These are phyloP conservation scores for Hyalella azteca DNA, from an alignment of 2,888 invertebrate genomes.

Conservation along the genomic window DNA sequence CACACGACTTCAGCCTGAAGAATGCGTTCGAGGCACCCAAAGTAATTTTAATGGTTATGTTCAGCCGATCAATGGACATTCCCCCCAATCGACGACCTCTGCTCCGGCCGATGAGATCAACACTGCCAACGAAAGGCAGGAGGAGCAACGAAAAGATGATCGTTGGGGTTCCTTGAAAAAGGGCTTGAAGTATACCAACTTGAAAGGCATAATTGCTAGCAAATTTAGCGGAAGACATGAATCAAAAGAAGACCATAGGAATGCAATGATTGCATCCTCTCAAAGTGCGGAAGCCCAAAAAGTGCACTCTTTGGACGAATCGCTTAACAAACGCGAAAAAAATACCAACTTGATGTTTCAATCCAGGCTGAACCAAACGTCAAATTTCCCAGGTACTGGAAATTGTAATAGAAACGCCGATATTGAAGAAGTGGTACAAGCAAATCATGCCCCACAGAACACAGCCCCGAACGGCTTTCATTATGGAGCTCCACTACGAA, in stretches of 20 bases:
- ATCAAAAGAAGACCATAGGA: neutral
- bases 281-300: slow-evolving; percentile 32
- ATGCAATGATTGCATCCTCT: neutral
- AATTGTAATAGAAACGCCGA: neutral
- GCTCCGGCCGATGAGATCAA: slow-evolving; percentile 5
- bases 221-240: slow-evolving; percentile 49
- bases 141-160: slow-evolving; percentile 48
- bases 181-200: slow-evolving; percentile 53
- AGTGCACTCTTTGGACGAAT: neutral
- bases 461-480: slow-evolving; percentile 28
- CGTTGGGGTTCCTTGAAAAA: slow-evolving; percentile 52
- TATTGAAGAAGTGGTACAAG: too few relatives aligned
- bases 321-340: slow-evolving; percentile 3
- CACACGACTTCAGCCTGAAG: too few relatives aligned
- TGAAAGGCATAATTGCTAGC: slow-evolving; percentile 55
- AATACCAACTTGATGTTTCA: slow-evolving; percentile 11
- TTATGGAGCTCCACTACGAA: neutral
- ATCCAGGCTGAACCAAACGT: neutral
- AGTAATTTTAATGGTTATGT: neutral
- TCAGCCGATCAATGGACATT: neutral
- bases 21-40: neutral
- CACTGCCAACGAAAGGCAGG: slow-evolving; percentile 8
- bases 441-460: neutral
- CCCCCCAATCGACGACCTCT: neutral
- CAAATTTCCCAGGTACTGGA: neutral